A percentile compares a stretch with the other conserved stretches of the same genome.
These are phyloP conservation scores for Hofmannophila pseudospretella DNA, from an alignment of 2,888 invertebrate species.

Conservation along the genomic window DNA sequence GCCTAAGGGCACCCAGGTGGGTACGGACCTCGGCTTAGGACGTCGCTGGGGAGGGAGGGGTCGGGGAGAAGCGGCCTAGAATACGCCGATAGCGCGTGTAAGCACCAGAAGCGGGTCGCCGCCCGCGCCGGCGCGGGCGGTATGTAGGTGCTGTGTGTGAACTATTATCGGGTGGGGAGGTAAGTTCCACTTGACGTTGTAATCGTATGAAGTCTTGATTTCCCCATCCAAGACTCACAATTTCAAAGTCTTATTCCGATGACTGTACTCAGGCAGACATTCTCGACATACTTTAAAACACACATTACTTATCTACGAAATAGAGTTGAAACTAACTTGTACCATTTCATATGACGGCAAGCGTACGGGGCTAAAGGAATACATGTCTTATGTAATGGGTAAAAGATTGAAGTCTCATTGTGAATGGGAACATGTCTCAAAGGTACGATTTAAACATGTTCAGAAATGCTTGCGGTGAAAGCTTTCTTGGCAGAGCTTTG, in stretches of 20 bases:
- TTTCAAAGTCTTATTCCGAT: background rate
- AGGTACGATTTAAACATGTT: constrained; percentile 65
- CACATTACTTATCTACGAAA: constrained; percentile 4
- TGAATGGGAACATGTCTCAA: constrained; percentile 36
- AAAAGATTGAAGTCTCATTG: constrained; percentile 27
- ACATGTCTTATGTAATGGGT: background rate
- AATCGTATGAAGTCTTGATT: too few relatives aligned
- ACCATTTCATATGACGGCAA: background rate
- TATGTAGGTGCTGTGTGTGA: too few relatives aligned
- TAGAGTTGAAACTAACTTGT: constrained; percentile 6
- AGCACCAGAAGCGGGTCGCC: too few relatives aligned
- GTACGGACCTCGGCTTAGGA: too few relatives aligned
- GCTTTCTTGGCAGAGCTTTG: constrained; percentile 64
- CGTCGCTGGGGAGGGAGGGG: too few relatives aligned
- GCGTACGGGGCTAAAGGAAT: background rate
- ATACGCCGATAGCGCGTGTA: too few relatives aligned
- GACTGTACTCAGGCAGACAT: background rate
- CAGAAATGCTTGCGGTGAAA: constrained; percentile 62
- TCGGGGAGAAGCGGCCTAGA: too few relatives aligned
- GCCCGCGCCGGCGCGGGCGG: too few relatives aligned
- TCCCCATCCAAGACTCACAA: too few relatives aligned
- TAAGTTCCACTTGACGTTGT: too few relatives aligned
- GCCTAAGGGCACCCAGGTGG: too few relatives aligned
- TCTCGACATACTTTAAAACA: background rate
- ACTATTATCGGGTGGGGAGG: too few relatives aligned